Conservation (phyloP, 2,888 invertebrate genomes). For the Plusia festucae region DNA sequence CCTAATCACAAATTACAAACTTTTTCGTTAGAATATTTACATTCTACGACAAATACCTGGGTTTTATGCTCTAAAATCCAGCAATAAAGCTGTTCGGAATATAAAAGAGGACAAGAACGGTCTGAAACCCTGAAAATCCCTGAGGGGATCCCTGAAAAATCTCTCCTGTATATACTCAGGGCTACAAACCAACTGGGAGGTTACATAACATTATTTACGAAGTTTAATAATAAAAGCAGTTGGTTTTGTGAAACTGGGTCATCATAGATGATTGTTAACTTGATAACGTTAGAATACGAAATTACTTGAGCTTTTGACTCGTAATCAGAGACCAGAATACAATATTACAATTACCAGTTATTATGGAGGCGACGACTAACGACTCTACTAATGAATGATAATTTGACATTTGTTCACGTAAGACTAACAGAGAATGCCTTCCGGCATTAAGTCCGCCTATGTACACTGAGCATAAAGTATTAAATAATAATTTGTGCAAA, state of each 20-base stretch:
- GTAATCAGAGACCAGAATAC: too few species aligned
- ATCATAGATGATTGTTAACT: slow-evolving; percentile 42
- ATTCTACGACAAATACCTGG: slow-evolving; percentile 29
- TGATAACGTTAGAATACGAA: slow-evolving; percentile 26
- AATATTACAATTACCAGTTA: not conserved
- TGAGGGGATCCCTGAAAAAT: slow-evolving; percentile 42
- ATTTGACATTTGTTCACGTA: too few species aligned
- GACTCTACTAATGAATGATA: too few species aligned
- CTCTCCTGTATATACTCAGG: slow-evolving; percentile 29
- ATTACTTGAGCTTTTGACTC: slow-evolving; percentile 19
- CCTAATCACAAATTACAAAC: slow-evolving; percentile 5
- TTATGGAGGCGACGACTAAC: too few species aligned
- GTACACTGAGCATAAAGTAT: too few species aligned
- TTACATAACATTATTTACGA: slow-evolving; percentile 53
- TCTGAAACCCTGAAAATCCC: slow-evolving; percentile 41
- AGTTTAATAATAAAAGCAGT: slow-evolving; percentile 52
- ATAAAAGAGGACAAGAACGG: slow-evolving; percentile 33
- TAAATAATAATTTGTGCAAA: too few species aligned
- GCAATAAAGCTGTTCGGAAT: slow-evolving; percentile 37
- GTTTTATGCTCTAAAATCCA: slow-evolving; percentile 27
- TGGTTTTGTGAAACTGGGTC: slow-evolving; percentile 42
- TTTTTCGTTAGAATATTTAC: slow-evolving; percentile 19
- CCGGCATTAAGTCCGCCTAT: too few species aligned
- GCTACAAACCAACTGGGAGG: slow-evolving; percentile 35
- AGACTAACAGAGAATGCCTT: too few species aligned